Evolutionary conservation across 2,888 invertebrate genomes (phyloP), one percentile per base, ranked within the genome.

Genomic region (Flexamia atlantica): DNA sequence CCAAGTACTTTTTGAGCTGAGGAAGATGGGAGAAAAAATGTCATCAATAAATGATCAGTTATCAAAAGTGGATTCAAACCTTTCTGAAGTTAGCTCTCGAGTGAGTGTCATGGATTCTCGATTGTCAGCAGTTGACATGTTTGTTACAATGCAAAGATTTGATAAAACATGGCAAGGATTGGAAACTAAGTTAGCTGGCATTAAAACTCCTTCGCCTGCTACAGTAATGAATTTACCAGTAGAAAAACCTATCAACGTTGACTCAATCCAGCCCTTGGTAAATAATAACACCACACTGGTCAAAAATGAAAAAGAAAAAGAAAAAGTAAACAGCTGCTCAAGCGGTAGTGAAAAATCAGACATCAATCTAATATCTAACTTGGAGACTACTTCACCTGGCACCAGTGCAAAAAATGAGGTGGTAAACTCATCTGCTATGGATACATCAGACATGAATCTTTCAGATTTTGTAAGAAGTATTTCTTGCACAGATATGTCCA

Each of bases 131-230:
- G 32, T 79, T 2, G 79, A 79, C 57, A 79, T 79, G 57, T 32
- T 32, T 20, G 3, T 79, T 5, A 57, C 79, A 0, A 79, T 79
- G 79, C 30, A 79, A 17, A 28, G 57, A 32, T 30, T 79, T 50
- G 79, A 57, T 57, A 79, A 79, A 36, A 79, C 53, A 20, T 79
- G 79, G 79, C 28, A 79, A 32, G 79, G 32, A 3, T 57, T 79
- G 20, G 36, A 57, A 36, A 36, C 79, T 1, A 30, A 36, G 4
- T 50, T 79, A 25, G 32, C 53, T 30, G 28, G 5, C 3, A 32
- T 79, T 57, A 57, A 79, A 57, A 32, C 32, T 32, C 32, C 79
- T 3, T 20, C 76, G 28, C 70, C n/a, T 25, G n/a, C n/a, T 40
- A 36, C 36, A 28, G n/a, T 4, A 23, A 5, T 2, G 10, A 7